These are phyloP conservation scores for Bombus superbus DNA, from an alignment of 1,140 invertebrate species.

Conservation along the genomic window DNA sequence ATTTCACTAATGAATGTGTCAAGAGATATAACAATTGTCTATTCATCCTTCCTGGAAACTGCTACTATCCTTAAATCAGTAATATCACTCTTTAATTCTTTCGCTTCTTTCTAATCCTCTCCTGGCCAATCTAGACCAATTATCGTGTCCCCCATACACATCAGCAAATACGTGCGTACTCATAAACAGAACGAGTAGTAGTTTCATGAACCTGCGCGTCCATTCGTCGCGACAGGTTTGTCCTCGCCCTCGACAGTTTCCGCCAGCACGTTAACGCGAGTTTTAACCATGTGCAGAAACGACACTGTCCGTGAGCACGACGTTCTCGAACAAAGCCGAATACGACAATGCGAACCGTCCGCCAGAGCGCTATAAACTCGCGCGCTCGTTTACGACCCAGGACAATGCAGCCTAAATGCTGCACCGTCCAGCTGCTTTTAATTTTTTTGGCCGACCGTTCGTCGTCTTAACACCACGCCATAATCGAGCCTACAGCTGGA, in stretches of 20 bases:
- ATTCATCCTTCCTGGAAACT: too few relatives aligned
- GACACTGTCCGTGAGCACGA: constrained; percentile 4
- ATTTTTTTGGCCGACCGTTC: background rate
- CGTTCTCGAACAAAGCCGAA: constrained; percentile 27
- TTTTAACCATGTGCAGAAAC: constrained; percentile 30
- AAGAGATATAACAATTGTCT: too few relatives aligned
- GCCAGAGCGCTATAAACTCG: constrained; percentile 1
- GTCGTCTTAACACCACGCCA: background rate
- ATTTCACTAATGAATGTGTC: too few relatives aligned
- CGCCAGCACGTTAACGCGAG: background rate
- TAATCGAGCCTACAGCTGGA: background rate
- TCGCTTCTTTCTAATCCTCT: too few relatives aligned
- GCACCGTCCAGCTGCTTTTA: background rate
- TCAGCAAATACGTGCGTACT: too few relatives aligned
- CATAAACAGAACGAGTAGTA: too few relatives aligned
- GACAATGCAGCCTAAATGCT: background rate
- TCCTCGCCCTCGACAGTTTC: background rate
- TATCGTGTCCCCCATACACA: too few relatives aligned
- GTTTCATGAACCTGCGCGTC: too few relatives aligned
- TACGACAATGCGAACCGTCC: constrained; percentile 39
- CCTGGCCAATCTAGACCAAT: too few relatives aligned
- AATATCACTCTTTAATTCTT: too few relatives aligned
- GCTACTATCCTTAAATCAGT: too few relatives aligned
- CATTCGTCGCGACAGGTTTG: background rate
- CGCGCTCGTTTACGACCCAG: background rate